Evolutionary conservation across 2,113 vertebrate genomes (phyloP).

Genomic region (Vidua macroura): DNA sequence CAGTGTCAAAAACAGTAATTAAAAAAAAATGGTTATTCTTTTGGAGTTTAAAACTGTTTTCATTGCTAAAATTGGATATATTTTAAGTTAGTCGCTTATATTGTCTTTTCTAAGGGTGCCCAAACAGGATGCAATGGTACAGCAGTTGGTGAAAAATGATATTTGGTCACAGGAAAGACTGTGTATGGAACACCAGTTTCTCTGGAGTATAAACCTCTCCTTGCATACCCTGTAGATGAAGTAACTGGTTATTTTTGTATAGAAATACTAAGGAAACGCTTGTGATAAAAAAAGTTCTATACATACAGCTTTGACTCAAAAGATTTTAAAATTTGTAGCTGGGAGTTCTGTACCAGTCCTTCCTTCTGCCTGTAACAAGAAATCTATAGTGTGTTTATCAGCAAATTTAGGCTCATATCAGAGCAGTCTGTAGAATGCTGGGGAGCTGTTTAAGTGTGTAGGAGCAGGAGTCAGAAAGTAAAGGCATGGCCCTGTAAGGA

Average conservation of each 20-base stretch:
- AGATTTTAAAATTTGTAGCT: background rate
- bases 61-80: background rate
- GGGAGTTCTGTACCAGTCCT: background rate
- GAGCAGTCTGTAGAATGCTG: background rate
- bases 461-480: background rate
- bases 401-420: rapidly evolving
- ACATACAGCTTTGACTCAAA: background rate
- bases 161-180: background rate
- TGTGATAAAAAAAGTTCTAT: background rate
- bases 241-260: background rate
- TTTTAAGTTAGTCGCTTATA: background rate
- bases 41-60: background rate
- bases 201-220: background rate
- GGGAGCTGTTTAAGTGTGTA: background rate
- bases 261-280: background rate
- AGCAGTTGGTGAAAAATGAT: background rate
- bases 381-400: background rate
- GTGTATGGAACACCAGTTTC: background rate
- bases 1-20: background rate
- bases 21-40: background rate
- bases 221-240: background rate
- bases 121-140: background rate
- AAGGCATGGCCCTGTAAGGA: background rate
- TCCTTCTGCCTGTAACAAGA: background rate
- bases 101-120: background rate